These are phyloP conservation scores for Heliconius nattereri DNA, from an alignment of 1,140 invertebrate genomes.

Conservation along the genomic window DNA sequence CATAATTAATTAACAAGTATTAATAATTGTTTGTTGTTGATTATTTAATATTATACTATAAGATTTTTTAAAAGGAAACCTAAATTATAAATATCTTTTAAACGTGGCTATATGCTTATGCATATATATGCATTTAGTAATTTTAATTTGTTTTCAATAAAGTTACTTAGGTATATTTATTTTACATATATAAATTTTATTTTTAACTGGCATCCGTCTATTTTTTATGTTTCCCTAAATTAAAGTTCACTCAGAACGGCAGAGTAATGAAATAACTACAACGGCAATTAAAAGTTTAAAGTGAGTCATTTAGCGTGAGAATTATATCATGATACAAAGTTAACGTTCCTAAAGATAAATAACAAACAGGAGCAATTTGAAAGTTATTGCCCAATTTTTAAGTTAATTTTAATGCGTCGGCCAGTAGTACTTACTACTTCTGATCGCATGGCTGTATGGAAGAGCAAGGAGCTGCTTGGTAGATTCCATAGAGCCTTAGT, in stretches of 20 bases:
- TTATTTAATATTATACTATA: too few species aligned
- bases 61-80: too few species aligned
- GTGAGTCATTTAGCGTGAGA: constrained; percentile 5
- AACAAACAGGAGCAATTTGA: background rate
- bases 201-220: background rate
- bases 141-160: background rate
- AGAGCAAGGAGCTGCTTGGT: too few species aligned
- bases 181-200: background rate
- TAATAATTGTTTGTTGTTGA: too few species aligned
- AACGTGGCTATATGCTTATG: too few species aligned
- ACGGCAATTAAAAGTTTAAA: background rate
- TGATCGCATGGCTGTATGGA: too few species aligned
- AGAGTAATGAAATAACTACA: background rate
- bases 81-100: too few species aligned
- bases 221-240: background rate
- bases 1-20: too few species aligned
- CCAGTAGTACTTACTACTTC: too few species aligned
- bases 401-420: too few species aligned
- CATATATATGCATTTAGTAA: background rate
- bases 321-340: background rate
- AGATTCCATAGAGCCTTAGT: too few species aligned
- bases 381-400: background rate
- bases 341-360: background rate
- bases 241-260: background rate
- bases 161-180: background rate